Conservation (phyloP, 2,797 vertebrate species). For the Allobates femoralis region DNA sequence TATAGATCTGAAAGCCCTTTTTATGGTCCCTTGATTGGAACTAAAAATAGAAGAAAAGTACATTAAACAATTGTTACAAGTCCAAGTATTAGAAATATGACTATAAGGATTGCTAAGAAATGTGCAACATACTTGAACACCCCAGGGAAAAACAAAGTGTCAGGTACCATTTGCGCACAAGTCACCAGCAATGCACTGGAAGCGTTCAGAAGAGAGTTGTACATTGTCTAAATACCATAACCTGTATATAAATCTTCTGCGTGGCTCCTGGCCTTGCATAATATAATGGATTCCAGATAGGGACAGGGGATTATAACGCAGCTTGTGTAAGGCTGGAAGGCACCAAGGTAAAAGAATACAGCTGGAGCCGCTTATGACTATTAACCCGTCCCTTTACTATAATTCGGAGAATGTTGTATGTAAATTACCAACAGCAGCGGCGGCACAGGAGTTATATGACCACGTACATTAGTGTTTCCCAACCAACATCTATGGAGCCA, state of each 20-base stretch:
- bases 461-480: background rate
- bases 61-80: background rate
- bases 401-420: background rate
- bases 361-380: constrained; percentile 45
- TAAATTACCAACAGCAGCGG: background rate
- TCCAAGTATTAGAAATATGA: background rate
- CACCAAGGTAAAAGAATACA: constrained; percentile 46
- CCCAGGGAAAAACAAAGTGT: background rate
- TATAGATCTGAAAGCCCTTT: background rate
- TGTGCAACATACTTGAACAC: background rate
- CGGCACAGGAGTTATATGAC: background rate
- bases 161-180: constrained; percentile 33
- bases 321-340: constrained; percentile 54
- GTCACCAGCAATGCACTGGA: constrained; percentile 34
- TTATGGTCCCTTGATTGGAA: background rate
- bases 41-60: background rate
- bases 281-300: constrained; percentile 58
- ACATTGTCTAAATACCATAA: constrained; percentile 52
- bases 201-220: constrained; percentile 30
- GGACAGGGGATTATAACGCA: constrained; percentile 52
- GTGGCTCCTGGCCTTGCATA: constrained; percentile 44
- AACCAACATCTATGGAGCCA: background rate
- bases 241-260: constrained; percentile 50
- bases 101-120: background rate
- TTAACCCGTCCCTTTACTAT: constrained; percentile 27